Base-by-base conservation (phyloP, 2,113 vertebrate genomes). In the Notothenia coriiceps region DNA sequence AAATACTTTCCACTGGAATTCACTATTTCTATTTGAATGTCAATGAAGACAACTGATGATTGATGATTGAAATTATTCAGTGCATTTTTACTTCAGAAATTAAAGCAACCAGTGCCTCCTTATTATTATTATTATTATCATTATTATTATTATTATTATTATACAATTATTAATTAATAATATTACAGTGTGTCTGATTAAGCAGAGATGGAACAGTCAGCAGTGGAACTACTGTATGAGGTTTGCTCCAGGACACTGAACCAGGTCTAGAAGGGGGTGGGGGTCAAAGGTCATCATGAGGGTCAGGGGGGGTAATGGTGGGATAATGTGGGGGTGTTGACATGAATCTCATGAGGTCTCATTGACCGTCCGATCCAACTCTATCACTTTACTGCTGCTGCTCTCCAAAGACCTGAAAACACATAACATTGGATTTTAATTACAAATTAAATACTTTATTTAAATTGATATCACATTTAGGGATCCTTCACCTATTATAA, bases 301-400 rank as follows among this genome's bases (percentile, higher is more conserved):
- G 50, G 2, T 10, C 33, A 40, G 52, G 70, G 22, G 11, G 29
- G 46, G n/a, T 10, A 10, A 9, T 6, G 22, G n/a, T 2, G 14
- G 22, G 6, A 40, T 40, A 40, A 40, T 49, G 2, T 2, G 47
- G 49, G 13, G 55, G 17, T 1, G 50, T 13, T 18, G 44, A 44
- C 18, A 5, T 77, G 43, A 17, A 13, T 60, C 87, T 94, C 91
- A 94, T 57, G 91, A 94, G 29, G 91, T 94, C 79, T 94, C 90
- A 65, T 94, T 94, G 77, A 93, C 93, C 20, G 85, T 91, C 13
- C 86, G 82, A 69, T 94, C 91, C 84, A 94, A 78, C 43, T 89
- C 88, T 59, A 94, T 78, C 74, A 91, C 88, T 82, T 92, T 92
- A 68, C 88, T 92, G 0, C 88, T 79, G 87, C 79, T 91, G 0